Base-by-base conservation (phyloP, 1,140 invertebrate species). In the Musca vetustissima region DNA sequence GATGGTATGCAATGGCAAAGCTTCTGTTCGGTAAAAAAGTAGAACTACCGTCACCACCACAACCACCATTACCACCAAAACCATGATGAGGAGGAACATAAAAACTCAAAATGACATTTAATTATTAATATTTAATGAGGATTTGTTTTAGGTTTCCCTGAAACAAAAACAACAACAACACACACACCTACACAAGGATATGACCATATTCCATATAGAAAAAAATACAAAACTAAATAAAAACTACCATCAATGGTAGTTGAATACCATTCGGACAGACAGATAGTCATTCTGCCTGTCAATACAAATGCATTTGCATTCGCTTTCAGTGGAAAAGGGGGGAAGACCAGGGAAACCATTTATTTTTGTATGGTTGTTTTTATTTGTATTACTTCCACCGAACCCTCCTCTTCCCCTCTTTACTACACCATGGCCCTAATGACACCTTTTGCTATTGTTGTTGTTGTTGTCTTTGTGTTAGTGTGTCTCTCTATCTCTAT, bases 71-170 rank as follows among this genome's bases (percentile, higher is more conserved):
- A 43, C 36, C 36, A 43, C 36, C 1, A 43, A 49, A 66, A 55
- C 52, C 21, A 55, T 55, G 52, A 15, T 22, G 19, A 69, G 48
- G 11, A 43, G 48, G 11, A 43, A 43, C 36, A 43, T 43, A 43
- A 43, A n/a, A 43, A 43, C 36, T 43, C 36, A 43, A 43, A 69
- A 64, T 55, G 70, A 74, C 72, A 68, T 74, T 73, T 65, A 80
- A 78, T 78, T 76, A 76, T 80, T 78, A 80, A 80, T 80, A 80
- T 80, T 80, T 80, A 76, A 80, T 80, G 78, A 74, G 76, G 75
- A 64, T 66, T 68, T 71, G 55, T 55, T 19, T 22, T 57, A 68
- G 68, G 49, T 47, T 50, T 22, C 36, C 17, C 53, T 28, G 52
- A 24, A 28, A 57, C 24, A 25, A 32, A 7, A 22, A 14, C 13